phyloP scores from a whole-genome alignment of 1,140 invertebrate species.

The Choristoneura fumiferana region DNA sequence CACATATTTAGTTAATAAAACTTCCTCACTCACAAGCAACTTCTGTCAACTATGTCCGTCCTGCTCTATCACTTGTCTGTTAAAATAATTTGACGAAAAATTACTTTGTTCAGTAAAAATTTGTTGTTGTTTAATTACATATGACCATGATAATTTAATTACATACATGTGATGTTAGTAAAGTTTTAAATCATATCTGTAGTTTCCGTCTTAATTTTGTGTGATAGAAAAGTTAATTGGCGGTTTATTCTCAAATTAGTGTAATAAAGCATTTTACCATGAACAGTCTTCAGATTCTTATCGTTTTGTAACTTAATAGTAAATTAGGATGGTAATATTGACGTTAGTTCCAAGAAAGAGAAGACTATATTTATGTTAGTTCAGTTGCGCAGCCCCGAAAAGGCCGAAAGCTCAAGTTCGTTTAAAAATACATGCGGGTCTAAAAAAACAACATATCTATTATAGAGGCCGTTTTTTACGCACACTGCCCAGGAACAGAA shows the following conservation, averaged over 20 bases:
- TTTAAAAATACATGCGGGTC: slow-evolving; percentile 63
- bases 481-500: slow-evolving; percentile 53
- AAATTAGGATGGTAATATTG: slow-evolving; percentile 9
- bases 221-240: slow-evolving; percentile 23
- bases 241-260: slow-evolving; percentile 21
- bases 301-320: neutral
- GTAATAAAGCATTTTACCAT: neutral
- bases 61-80: slow-evolving; percentile 36
- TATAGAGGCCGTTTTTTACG: slow-evolving; percentile 63
- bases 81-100: slow-evolving; percentile 12
- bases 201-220: neutral
- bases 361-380: slow-evolving; percentile 30
- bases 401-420: slow-evolving; percentile 52
- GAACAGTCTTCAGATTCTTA: neutral
- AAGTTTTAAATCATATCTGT: neutral
- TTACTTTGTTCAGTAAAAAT: neutral
- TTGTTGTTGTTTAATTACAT: no score
- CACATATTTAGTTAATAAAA: slow-evolving; percentile 65
- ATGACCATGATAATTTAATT: no score
- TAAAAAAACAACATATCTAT: slow-evolving; percentile 74
- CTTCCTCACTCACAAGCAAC: slow-evolving; percentile 48
- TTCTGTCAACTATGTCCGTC: slow-evolving; percentile 53
- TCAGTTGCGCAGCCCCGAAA: slow-evolving; percentile 36
- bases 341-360: slow-evolving; percentile 34
- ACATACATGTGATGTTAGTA: neutral